Base-by-base conservation (phyloP, 2,113 vertebrate genomes). In the Onychostruthus taczanowskii region DNA sequence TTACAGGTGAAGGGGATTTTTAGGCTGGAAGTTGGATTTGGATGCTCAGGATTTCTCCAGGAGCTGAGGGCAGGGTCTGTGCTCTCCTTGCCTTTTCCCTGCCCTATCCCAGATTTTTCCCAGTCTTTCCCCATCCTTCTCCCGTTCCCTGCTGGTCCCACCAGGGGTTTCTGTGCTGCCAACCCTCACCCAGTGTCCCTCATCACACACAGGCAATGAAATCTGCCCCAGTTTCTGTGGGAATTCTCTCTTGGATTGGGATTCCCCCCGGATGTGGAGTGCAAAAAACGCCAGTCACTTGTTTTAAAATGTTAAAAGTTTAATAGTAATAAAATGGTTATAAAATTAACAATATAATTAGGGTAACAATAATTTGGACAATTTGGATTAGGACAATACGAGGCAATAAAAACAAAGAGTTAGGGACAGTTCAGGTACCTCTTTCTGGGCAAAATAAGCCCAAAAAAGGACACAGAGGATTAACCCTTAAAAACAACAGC, bases 141-240 rank as follows among this genome's bases (percentile, higher is more conserved):
- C 56, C 81, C 28, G 8, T 46, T 20, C 47, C 35, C 63, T 14
- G 49, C 7, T 4, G 1, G 9, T 30, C 62, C 70, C 67, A 18
- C 18, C 2, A 1, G 63, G 47, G 41, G 1, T 82, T n/a, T 33
- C 73, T 44, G 2, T 0, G 2, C 78, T 37, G 74, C 64, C 30
- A 11, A 3, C 43, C 33, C 39, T 69, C 17, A 0, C 12, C 49
- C 44, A 6, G 31, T 6, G 5, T 21, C 72, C 76, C 62, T 47
- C 69, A 14, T 35, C 74, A 78, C 84, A 24, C 9, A 0, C 0
- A 1, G 47, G 13, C 53, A 11, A 2, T 15, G 43, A 52, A 47
- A 75, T 24, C 16, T 55, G 16, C 33, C 35, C 24, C 6, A 22
- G 14, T 13, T 69, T 16, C 68, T 10, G 30, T 0, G 0, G 55